phyloP scores from a whole-genome alignment of 1,140 invertebrate species.

The Macrostomum lignano region DNA sequence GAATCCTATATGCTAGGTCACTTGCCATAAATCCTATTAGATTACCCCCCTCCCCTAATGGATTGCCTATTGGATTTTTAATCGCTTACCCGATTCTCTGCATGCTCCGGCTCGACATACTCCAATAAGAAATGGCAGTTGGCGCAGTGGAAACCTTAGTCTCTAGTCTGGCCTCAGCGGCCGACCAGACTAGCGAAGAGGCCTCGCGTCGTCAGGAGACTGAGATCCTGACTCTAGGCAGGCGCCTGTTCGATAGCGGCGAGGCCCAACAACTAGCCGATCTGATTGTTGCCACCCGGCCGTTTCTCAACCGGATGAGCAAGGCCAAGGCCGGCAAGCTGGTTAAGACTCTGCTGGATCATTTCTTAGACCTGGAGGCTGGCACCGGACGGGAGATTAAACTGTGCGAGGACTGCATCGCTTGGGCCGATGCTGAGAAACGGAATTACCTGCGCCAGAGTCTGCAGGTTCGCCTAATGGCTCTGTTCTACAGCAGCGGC shows the following conservation, averaged over 20 bases:
- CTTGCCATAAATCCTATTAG: too few relatives aligned
- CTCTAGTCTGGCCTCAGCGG: too few relatives aligned
- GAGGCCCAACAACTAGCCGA: constrained; percentile 43
- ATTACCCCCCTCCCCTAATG: too few relatives aligned
- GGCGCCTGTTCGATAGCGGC: background rate
- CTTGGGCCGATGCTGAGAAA: constrained; percentile 91
- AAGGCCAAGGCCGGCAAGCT: constrained; percentile 96
- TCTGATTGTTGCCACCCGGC: constrained; percentile 65
- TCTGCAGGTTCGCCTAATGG: constrained; percentile 48
- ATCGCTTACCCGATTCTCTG: too few relatives aligned
- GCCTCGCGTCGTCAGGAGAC: background rate
- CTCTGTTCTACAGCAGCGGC: too few relatives aligned
- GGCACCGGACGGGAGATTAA: constrained; percentile 50
- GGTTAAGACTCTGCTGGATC: constrained; percentile 73
- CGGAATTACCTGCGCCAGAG: constrained; percentile 83
- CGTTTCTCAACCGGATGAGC: constrained; percentile 62
- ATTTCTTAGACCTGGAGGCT: constrained; percentile 80
- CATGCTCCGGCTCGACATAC: too few relatives aligned
- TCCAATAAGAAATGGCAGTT: too few relatives aligned
- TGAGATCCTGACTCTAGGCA: constrained; percentile 1
- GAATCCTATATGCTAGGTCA: too few relatives aligned
- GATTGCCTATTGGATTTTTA: too few relatives aligned
- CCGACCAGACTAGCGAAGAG: too few relatives aligned
- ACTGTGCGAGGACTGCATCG: constrained; percentile 68
- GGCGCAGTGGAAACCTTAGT: too few relatives aligned